Base-by-base conservation (phyloP, 1,140 invertebrate genomes). In the Pinna nobilis region DNA sequence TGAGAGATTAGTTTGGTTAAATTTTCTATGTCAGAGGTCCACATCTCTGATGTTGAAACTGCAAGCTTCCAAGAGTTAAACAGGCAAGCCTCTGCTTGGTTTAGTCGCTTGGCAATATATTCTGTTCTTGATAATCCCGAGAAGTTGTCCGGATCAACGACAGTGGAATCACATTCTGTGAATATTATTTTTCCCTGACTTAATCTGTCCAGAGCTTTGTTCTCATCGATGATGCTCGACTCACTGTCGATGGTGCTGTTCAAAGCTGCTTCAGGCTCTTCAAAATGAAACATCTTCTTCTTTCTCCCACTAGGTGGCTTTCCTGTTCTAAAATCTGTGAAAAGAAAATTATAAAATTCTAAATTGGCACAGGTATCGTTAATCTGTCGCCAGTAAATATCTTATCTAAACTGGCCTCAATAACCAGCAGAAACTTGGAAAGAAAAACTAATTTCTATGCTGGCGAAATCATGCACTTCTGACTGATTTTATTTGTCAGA, bases 161-260 rank as follows among this genome's bases (percentile, higher is more conserved):
- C 66, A 39, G 30, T n/a, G 25, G 44, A 7, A 25, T 68, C 73
- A 23, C 50, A 71, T 44, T 87, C 84, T 9, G 84, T 83, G 79
- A 88, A 88, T 4, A 83, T 66, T 44, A 88, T 85, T 67, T 84
- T 86, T 11, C 87, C 87, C 53, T 79, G 76, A 65, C 75, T 82
- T 20, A 84, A 49, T 25, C 59, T 67, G 15, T n/a, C 28, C 59
- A 70, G 66, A 41, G 49, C 59, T 23, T 35, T 13, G 28, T 68
- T 35, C 20, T 75, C 60, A n/a, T 63, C 49, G 20, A 70, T 61
- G 3, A 75, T n/a, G 7, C 32, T 65, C 35, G 65, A 77, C 13
- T 72, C 78, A 81, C 84, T 87, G 49, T 83, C 83, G 20, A 78
- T 44, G n/a, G 84, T 84, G 32, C 80, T 73, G 65, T 82, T 82